phyloP scores from a whole-genome alignment of 2,888 invertebrate genomes.

The Drosophila leonis region DNA sequence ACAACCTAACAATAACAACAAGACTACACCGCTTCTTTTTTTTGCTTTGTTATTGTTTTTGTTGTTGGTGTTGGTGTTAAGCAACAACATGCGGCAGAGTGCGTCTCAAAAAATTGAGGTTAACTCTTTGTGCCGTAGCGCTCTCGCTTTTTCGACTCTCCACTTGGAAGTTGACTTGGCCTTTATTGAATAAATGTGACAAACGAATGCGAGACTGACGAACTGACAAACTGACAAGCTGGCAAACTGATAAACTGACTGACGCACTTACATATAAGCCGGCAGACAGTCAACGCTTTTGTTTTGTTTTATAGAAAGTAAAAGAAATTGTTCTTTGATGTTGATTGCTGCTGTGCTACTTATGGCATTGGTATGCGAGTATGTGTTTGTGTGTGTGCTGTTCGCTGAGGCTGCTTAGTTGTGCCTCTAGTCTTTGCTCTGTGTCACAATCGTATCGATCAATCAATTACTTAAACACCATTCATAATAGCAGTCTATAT shows the following conservation, averaged over 20 bases:
- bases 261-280: constrained; percentile 27
- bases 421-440: constrained; percentile 15
- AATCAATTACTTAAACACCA: constrained; percentile 69
- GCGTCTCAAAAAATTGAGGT: constrained; percentile 76
- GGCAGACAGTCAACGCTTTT: constrained; percentile 47
- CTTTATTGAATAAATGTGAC: constrained; percentile 81
- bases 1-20: constrained; percentile 33
- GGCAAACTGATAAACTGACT: constrained; percentile 19
- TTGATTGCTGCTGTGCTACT: constrained; percentile 64
- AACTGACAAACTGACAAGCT: constrained; percentile 40
- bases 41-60: constrained; percentile 32
- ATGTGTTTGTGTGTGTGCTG: not conserved
- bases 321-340: constrained; percentile 77
- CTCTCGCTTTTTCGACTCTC: constrained; percentile 72
- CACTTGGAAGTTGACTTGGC: constrained; percentile 64
- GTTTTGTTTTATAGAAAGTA: constrained; percentile 76
- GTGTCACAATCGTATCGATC: constrained; percentile 51
- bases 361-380: constrained; percentile 11
- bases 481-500: constrained; percentile 44
- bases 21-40: constrained; percentile 39
- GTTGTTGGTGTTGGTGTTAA: constrained; percentile 51
- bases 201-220: constrained; percentile 69
- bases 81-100: constrained; percentile 70
- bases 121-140: constrained; percentile 67
- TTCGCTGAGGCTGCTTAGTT: constrained; percentile 4